Evolutionary conservation across 2,888 invertebrate species (phyloP), one percentile per base, ranked within the genome.

Genomic region (Cephus runcator): DNA sequence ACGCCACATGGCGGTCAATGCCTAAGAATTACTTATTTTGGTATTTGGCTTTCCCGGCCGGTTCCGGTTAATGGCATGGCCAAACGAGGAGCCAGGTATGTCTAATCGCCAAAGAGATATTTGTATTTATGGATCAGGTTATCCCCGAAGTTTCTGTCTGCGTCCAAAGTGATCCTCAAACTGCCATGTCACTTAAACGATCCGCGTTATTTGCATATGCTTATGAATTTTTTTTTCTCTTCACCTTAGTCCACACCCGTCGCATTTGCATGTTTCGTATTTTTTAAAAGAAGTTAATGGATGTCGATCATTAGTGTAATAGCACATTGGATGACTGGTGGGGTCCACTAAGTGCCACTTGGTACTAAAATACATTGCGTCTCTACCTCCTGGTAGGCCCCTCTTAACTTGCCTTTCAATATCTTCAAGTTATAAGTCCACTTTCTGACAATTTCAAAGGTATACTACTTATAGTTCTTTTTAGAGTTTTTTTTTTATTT

Each of bases 241-340:
- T 75, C 76, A 83, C 81, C 77, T 77, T 77, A 76, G 77, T 73
- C 81, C 79, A 76, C 77, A 78, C 80, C 77, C 79, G 80, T 75
- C 56, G 56, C 76, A 80, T 77, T 71, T 71, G 33, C 73, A 35
- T 75, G 75, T 75, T 79, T 75, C 74, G 78, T 75, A 73, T 73
- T 69, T 79, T 78, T 33, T 34, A 31, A 71, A 31, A 34, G 33
- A 31, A 76, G 81, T 81, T 88, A 88, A 88, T 87, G 86, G 86
- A 87, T 82, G 87, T 85, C 85, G 84, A 87, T 87, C 85, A 85
- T 87, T 85, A 85, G 79, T 79, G 81, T 76, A 79, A 82, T 78
- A 78, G 78, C 76, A 69, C 74, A 79, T 79, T 80, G 76, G 34
- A 73, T 15, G 69, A 56, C 56, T 56, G 76, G 78, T 81, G 81